phyloP scores from a whole-genome alignment of 2,888 invertebrate genomes.

The Hydraecia micacea region DNA sequence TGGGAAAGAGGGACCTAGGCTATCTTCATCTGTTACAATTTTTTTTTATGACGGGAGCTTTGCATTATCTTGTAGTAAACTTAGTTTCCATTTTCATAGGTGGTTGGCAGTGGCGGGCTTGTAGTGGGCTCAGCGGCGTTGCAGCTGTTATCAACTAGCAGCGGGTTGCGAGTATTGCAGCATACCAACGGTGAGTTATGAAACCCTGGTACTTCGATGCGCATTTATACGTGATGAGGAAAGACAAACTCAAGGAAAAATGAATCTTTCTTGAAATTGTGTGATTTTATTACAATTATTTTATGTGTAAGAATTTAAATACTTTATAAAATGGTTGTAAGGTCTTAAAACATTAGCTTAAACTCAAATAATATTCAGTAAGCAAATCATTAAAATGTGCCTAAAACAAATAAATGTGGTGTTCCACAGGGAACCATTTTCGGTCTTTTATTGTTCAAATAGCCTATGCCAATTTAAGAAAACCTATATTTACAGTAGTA shows the following conservation, averaged over 20 bases:
- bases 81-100: slow-evolving; percentile 70
- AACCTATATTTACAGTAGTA: background rate
- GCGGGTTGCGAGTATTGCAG: slow-evolving; percentile 84
- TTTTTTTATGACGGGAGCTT: background rate
- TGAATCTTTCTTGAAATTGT: background rate
- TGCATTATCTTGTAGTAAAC: background rate
- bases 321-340: background rate
- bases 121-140: slow-evolving; percentile 87
- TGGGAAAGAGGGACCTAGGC: no score
- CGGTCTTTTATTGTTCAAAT: background rate
- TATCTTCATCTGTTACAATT: no score
- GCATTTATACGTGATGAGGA: slow-evolving; percentile 11
- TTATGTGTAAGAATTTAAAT: background rate
- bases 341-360: background rate
- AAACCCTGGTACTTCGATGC: slow-evolving; percentile 56
- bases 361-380: background rate
- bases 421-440: slow-evolving; percentile 6
- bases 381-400: background rate
- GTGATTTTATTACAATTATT: background rate
- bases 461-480: background rate
- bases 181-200: slow-evolving; percentile 81
- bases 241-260: background rate
- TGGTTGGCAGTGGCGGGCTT: slow-evolving; percentile 86
- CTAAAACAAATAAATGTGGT: background rate
- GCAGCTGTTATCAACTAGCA: slow-evolving; percentile 84